A percentile compares a stretch with the other conserved stretches of the same genome.
Evolutionary conservation across 1,140 invertebrate genomes (phyloP).

Genomic region (Drosophila nebulosa): DNA sequence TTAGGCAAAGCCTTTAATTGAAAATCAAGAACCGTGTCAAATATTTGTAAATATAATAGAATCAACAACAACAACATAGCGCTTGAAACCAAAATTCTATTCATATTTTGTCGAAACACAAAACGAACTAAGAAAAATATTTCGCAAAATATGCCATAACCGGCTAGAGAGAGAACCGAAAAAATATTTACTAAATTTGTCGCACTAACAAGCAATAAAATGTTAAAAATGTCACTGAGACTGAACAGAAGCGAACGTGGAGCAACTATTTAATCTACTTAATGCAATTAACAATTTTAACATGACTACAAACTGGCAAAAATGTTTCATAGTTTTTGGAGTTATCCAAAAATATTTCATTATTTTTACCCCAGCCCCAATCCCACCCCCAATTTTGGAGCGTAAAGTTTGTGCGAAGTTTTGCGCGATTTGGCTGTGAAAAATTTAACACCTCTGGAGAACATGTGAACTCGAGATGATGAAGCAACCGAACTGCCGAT

Average conservation of each 20-base stretch:
- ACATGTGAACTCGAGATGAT: constrained; percentile 2
- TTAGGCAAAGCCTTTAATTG: not conserved
- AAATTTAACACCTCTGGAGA: constrained; percentile 44
- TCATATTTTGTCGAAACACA: constrained; percentile 56
- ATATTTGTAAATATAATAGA: constrained; percentile 75
- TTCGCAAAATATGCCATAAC: constrained; percentile 45
- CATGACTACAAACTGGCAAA: constrained; percentile 69
- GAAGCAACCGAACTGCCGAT: constrained; percentile 5
- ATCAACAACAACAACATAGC: constrained; percentile 56
- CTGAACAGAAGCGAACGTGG: constrained; percentile 27
- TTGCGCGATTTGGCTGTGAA: constrained; percentile 48
- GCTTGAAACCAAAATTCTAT: constrained; percentile 63
- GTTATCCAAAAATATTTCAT: constrained; percentile 45
- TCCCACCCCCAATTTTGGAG: constrained; percentile 13
- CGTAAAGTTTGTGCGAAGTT: constrained; percentile 41
- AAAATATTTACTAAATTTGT: constrained; percentile 79
- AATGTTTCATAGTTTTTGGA: constrained; percentile 45
- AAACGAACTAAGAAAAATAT: constrained; percentile 13
- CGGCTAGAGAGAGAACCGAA: constrained; percentile 40
- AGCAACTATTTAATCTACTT: constrained; percentile 77
- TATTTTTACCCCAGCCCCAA: not conserved
- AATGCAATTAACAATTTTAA: constrained; percentile 81
- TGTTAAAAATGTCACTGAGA: constrained; percentile 70
- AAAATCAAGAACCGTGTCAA: constrained; percentile 62
- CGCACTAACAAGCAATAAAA: constrained; percentile 80